Conservation (phyloP, 2,113 vertebrate genomes). For the Martes martes region DNA sequence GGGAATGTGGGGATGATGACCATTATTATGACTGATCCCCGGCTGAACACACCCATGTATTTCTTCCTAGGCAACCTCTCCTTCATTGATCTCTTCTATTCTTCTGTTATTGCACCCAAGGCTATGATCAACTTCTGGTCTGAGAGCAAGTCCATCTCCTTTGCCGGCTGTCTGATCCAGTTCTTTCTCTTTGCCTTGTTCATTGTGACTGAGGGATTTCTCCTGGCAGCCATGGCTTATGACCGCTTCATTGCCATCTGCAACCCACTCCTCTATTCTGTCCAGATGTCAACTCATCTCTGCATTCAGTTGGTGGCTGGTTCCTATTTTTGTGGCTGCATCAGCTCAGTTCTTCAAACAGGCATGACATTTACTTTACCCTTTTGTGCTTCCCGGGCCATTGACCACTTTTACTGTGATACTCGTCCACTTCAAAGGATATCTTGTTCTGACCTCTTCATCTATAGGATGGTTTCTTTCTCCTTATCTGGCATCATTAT, state of each 20-base stretch:
- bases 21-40: slow-evolving; percentile 25
- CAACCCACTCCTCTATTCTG: slow-evolving; percentile 59
- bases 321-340: slow-evolving; percentile 53
- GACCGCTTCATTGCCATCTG: slow-evolving; percentile 12
- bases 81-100: slow-evolving; percentile 66
- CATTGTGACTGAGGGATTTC: slow-evolving; percentile 55
- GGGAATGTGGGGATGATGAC: slow-evolving; percentile 64
- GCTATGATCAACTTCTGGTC: slow-evolving; percentile 52
- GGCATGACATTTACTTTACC: slow-evolving; percentile 60
- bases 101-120: slow-evolving; percentile 52
- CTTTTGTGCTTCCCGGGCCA: slow-evolving; percentile 59
- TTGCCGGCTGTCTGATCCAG: slow-evolving; percentile 45
- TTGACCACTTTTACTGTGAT: slow-evolving; percentile 77
- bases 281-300: slow-evolving; percentile 45
- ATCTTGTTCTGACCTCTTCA: slow-evolving; percentile 57
- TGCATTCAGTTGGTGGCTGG: slow-evolving; percentile 44
- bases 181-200: slow-evolving; percentile 60
- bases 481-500: slow-evolving; percentile 7
- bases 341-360: slow-evolving; percentile 53
- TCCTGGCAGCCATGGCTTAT: slow-evolving; percentile 71
- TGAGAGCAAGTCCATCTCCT: slow-evolving; percentile 52
- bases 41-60: slow-evolving; percentile 75
- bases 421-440: slow-evolving; percentile 57
- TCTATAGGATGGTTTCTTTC: slow-evolving; percentile 46
- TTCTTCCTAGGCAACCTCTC: slow-evolving; percentile 73